Percentiles rank a stretch among this genome's conserved stretches.
Conservation (phyloP, 2,888 invertebrate genomes). For the Lasius platythorax region DNA sequence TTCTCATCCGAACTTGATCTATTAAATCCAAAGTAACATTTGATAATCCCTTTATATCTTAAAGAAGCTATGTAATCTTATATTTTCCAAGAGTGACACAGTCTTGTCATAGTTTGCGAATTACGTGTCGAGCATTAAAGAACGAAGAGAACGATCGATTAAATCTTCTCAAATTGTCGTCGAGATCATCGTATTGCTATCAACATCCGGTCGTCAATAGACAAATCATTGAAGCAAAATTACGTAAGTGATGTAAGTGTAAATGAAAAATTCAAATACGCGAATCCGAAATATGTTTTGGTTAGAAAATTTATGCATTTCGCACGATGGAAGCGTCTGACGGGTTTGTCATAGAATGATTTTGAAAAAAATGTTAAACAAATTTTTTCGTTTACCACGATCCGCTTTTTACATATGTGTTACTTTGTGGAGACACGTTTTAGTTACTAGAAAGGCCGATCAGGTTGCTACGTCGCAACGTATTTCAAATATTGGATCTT, state of each 20-base stretch:
- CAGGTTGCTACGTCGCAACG: not conserved
- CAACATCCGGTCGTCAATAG: constrained; percentile 34
- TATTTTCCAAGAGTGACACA: constrained; percentile 45
- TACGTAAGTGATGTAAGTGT: constrained; percentile 84
- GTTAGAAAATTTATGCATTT: not conserved
- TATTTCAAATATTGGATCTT: constrained; percentile 41
- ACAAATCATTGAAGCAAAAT: constrained; percentile 70
- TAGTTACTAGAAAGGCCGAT: constrained; percentile 31
- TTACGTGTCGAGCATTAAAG: not conserved
- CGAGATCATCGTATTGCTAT: constrained; percentile 27
- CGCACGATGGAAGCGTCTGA: not conserved
- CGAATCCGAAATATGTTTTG: not conserved
- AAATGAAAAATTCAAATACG: constrained; percentile 25
- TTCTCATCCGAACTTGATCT: constrained; percentile 74
- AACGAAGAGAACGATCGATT: constrained; percentile 28
- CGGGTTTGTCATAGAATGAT: not conserved
- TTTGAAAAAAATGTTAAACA: not conserved
- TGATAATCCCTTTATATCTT: not conserved
- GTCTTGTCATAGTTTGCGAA: constrained; percentile 21
- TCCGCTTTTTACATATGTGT: not conserved
- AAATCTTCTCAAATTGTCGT: constrained; percentile 27
- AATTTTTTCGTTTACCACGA: not conserved
- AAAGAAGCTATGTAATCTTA: not conserved
- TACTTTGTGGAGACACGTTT: constrained; percentile 43
- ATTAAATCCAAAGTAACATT: constrained; percentile 71